A percentile compares a stretch with the other conserved stretches of the same genome.
Conservation (phyloP, 2,797 vertebrate genomes). For the Heterohyrax brucei region DNA sequence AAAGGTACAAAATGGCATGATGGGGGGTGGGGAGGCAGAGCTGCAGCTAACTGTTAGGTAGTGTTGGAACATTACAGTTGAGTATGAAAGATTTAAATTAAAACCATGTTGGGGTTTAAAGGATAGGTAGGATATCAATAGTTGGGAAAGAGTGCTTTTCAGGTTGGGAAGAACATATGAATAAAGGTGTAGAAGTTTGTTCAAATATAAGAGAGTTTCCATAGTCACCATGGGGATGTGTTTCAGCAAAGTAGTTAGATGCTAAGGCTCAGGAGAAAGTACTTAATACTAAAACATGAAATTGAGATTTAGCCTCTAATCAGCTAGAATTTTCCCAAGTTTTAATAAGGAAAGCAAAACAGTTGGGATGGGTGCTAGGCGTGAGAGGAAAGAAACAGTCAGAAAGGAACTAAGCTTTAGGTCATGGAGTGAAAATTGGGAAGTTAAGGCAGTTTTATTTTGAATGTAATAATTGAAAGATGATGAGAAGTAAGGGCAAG, state of each 20-base stretch:
- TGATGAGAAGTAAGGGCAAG: not conserved
- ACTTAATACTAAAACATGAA: conserved; percentile 47
- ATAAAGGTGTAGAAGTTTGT: not conserved
- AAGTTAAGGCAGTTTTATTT: conserved; percentile 46
- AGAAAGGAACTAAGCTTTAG: not conserved
- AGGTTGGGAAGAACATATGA: not conserved
- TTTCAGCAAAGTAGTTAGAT: conserved; percentile 39
- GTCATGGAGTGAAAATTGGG: conserved; percentile 1
- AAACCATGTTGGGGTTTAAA: not conserved
- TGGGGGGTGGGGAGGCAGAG: not conserved
- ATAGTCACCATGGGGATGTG: not conserved
- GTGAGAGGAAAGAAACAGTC: not conserved
- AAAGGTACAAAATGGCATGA: not conserved
- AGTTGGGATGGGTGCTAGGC: not conserved
- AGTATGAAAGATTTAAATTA: conserved; percentile 40
- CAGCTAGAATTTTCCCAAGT: conserved; percentile 5
- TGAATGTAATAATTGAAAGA: not conserved
- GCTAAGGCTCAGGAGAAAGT: conserved; percentile 41
- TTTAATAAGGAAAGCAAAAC: conserved; percentile 53
- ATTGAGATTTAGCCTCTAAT: conserved; percentile 49
- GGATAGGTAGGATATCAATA: conserved; percentile 3
- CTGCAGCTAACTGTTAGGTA: not conserved
- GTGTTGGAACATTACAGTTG: conserved; percentile 15
- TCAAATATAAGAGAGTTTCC: conserved; percentile 12
- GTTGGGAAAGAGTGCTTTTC: conserved; percentile 38